Conservation (phyloP, 2,888 invertebrate species). For the Pammene aurita region DNA sequence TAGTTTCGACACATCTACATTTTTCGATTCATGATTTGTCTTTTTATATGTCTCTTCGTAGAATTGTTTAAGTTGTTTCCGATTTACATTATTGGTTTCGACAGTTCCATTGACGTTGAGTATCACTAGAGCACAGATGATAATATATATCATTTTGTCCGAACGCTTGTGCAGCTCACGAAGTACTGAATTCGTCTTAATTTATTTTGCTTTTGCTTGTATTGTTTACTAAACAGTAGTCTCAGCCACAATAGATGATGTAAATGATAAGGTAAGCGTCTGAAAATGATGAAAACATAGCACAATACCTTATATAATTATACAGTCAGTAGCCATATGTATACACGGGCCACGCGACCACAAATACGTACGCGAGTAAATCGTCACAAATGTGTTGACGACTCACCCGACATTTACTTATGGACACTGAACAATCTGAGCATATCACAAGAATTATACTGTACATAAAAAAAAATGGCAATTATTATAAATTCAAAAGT, state of each 20-base stretch:
- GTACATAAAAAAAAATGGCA: too few species aligned
- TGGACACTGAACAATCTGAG: too few species aligned
- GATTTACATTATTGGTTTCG: not conserved
- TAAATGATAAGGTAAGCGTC: not conserved
- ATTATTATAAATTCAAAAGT: too few species aligned
- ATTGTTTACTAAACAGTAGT: conserved; percentile 5
- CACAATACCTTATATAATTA: not conserved
- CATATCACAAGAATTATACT: too few species aligned
- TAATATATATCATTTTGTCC: conserved; percentile 7
- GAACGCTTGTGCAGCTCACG: not conserved
- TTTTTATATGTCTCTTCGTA: not conserved
- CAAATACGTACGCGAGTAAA: not conserved
- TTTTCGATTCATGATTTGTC: not conserved
- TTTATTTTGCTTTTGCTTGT: not conserved
- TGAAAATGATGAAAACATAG: not conserved
- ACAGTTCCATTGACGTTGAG: not conserved
- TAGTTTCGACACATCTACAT: not conserved
- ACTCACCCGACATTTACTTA: too few species aligned
- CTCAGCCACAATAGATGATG: conserved; percentile 14
- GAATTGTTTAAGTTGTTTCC: not conserved
- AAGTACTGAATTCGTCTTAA: not conserved
- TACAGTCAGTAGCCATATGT: not conserved
- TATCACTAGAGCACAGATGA: not conserved
- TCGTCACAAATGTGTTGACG: too few species aligned
- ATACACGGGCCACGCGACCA: too few species aligned